Percentiles rank a stretch among this genome's conserved stretches.
Conservation (phyloP, 2,113 vertebrate genomes). For the Plotosus lineatus region DNA sequence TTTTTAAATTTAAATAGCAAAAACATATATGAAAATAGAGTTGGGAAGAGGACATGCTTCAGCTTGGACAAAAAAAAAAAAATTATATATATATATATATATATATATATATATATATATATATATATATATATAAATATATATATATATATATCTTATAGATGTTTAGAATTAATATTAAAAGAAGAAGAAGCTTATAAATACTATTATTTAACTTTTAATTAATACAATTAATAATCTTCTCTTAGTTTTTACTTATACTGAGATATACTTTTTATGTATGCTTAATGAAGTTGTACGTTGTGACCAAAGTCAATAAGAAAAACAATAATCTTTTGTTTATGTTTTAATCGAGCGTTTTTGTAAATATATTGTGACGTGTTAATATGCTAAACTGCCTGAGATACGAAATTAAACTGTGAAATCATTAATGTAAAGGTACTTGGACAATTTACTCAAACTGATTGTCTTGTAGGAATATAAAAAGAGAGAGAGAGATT, state of each 20-base stretch:
- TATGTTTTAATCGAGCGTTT: background rate
- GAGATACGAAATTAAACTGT: background rate
- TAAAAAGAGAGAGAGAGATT: too few relatives aligned
- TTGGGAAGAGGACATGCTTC: too few relatives aligned
- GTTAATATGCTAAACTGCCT: background rate
- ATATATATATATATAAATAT: background rate
- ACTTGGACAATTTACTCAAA: background rate
- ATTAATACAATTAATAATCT: background rate
- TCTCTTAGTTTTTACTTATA: background rate
- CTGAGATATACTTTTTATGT: slow-evolving; percentile 32
- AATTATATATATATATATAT: too few relatives aligned
- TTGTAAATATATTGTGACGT: slow-evolving; percentile 8
- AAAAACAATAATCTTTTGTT: background rate
- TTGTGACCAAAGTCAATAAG: slow-evolving; percentile 35
- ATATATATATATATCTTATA: background rate
- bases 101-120: background rate
- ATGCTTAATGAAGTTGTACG: slow-evolving; percentile 42
- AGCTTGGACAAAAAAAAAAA: too few relatives aligned
- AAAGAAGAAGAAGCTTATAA: background rate
- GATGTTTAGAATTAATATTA: background rate
- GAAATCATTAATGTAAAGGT: background rate
- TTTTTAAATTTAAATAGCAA: background rate
- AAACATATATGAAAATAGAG: background rate
- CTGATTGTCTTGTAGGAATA: background rate
- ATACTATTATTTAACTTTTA: background rate